These are phyloP conservation scores for Falco naumanni DNA, from an alignment of 2,797 vertebrate genomes.

Conservation along the genomic window DNA sequence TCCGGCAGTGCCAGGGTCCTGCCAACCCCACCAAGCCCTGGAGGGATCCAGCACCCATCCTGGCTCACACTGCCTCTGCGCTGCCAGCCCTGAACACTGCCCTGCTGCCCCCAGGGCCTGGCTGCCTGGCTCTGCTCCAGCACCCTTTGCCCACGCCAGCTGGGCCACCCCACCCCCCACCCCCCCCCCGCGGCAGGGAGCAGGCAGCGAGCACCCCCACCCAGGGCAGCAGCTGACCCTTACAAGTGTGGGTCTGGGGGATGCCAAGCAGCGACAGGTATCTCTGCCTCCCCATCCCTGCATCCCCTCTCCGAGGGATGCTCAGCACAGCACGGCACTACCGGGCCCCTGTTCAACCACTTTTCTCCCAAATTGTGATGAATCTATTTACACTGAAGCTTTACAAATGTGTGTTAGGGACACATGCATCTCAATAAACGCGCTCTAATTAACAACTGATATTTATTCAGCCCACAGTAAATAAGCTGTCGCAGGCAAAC, in stretches of 20 bases:
- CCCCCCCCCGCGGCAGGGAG: neutral
- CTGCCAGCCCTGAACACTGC: neutral
- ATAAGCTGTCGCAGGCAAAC: neutral
- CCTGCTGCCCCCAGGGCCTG: neutral
- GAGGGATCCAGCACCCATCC: neutral
- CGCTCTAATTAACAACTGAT: slow-evolving; percentile 54
- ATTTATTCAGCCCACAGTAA: slow-evolving; percentile 5
- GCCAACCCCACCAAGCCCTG: neutral
- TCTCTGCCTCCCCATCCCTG: neutral
- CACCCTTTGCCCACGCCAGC: rapidly evolving
- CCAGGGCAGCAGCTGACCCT: neutral
- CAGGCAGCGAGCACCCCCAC: neutral
- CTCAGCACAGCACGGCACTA: neutral
- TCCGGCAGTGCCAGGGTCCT: neutral
- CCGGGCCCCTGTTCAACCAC: neutral
- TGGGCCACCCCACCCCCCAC: neutral
- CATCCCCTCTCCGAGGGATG: neutral
- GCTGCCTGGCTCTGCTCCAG: neutral
- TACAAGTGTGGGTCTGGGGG: rapidly evolving
- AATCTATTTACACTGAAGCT: slow-evolving; percentile 7
- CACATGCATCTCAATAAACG: neutral
- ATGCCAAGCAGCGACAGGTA: rapidly evolving
- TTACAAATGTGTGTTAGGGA: neutral
- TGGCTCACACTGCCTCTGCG: neutral
- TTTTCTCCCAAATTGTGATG: neutral